Base-by-base conservation (phyloP, 2,113 vertebrate species). In the Aplodontia rufa region DNA sequence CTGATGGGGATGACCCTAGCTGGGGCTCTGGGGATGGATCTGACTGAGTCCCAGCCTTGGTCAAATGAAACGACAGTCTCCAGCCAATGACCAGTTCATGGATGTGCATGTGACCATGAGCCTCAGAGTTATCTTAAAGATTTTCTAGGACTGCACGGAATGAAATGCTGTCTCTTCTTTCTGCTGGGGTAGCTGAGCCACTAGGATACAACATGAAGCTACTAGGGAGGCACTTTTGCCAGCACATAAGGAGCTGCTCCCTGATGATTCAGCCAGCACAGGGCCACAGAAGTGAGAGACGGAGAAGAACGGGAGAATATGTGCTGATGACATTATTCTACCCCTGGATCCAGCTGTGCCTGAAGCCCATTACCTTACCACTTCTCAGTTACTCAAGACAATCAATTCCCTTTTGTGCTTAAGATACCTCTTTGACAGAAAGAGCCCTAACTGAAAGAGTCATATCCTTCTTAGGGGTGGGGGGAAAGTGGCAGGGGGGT, bases 301-400 rank as follows among this genome's bases (percentile, higher is more conserved):
- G 14, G 90, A 68, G 74, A 60, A 62, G 55, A 19, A 49, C 40
- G 45, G 62, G 6, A 35, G 75, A 81, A 6, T 12, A 30, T 5
- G 24, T 71, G 35, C 58, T 58, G 83, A 47, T 32, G 55, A 26
- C 30, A 14, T 10, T 26, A 9, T 53, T 37, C 5, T 6, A 86
- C 1, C 11, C 32, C 90, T 93, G 90, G 78, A 76, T 90, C 87
- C 84, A 80, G 71, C 80, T 71, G 13, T 79, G 90, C 95, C 84
- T 93, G 87, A 92, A 78, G 66, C 22, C 94, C 68, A 14, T 3
- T 37, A 30, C 24, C 24, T 37, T 19, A 8, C 22, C 28, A 49
- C 14, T 19, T 69, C 62, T 37, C 42, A 66, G 79, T 37, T 53
- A 53, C 69, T 78, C 32, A 81, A 60, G 49, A 7, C 49, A 93